phyloP scores from a whole-genome alignment of 2,888 invertebrate species.

The Plagodis pulveraria region DNA sequence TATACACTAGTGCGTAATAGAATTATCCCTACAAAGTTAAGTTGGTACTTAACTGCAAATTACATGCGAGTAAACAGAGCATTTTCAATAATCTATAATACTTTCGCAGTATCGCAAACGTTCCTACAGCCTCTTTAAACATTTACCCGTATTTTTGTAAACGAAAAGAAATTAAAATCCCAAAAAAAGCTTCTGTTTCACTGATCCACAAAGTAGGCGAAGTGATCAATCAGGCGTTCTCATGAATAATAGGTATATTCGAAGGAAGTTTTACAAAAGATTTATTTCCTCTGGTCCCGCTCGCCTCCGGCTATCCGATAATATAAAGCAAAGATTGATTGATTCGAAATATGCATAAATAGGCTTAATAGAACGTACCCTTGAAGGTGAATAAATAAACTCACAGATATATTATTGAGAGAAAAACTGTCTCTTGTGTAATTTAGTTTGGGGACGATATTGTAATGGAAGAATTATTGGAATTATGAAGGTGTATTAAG shows the following conservation, averaged over 20 bases:
- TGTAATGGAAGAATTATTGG: conserved; percentile 10
- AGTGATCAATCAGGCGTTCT: conserved; percentile 76
- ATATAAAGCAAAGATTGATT: conserved; percentile 79
- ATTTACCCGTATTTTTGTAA: not conserved
- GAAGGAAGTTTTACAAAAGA: conserved; percentile 79
- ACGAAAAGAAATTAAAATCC: conserved; percentile 20
- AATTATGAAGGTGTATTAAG: too few species aligned
- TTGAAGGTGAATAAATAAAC: conserved; percentile 20
- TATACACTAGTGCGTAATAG: too few species aligned
- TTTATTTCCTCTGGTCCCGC: conserved; percentile 72
- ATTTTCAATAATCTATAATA: too few species aligned
- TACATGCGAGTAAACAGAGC: too few species aligned
- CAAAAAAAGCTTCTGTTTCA: conserved; percentile 20
- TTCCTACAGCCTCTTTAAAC: too few species aligned
- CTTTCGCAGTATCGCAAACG: too few species aligned
- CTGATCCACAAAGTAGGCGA: conserved; percentile 47
- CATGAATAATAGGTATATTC: conserved; percentile 76
- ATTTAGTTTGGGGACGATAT: conserved; percentile 15
- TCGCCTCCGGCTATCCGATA: conserved; percentile 57
- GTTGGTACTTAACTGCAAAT: too few species aligned
- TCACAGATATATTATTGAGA: conserved; percentile 8
- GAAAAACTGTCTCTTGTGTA: conserved; percentile 13
- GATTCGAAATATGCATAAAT: conserved; percentile 71
- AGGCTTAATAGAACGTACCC: conserved; percentile 17
- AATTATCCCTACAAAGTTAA: too few species aligned